Conservation (phyloP, 2,113 vertebrate genomes). For the Noturus placidus region DNA sequence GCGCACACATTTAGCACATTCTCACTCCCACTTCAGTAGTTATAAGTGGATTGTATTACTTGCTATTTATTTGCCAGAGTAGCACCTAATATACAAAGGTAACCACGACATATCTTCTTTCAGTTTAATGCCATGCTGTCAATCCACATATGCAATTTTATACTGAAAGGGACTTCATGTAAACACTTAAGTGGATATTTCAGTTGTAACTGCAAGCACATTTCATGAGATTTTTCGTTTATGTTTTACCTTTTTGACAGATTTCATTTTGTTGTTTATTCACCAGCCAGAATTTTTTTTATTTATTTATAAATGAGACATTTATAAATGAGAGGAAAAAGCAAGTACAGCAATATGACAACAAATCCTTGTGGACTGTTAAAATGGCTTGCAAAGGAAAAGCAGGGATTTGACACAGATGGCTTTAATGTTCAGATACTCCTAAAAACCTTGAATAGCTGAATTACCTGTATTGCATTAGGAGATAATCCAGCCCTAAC, state of each 20-base stretch:
- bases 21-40: not conserved
- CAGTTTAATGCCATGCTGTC: not conserved
- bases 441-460: not conserved
- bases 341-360: not conserved
- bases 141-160: not conserved
- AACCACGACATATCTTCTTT: not conserved
- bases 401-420: not conserved
- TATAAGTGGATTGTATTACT: slow-evolving; percentile 22
- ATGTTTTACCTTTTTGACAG: not conserved
- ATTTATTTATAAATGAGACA: not conserved
- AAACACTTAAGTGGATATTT: slow-evolving; percentile 10
- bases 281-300: not conserved
- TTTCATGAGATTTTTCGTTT: not conserved
- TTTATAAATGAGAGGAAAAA: not conserved
- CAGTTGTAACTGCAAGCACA: not conserved
- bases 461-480: slow-evolving; percentile 3
- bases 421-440: not conserved
- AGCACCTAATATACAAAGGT: not conserved
- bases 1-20: not conserved
- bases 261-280: not conserved
- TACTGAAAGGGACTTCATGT: slow-evolving; percentile 12
- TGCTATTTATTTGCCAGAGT: slow-evolving; percentile 20
- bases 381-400: not conserved
- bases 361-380: not conserved
- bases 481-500: not conserved